A percentile compares a stretch with the other conserved stretches of the same genome.
Conservation (phyloP, 2,113 vertebrate genomes). For the Thalassoma bifasciatum region DNA sequence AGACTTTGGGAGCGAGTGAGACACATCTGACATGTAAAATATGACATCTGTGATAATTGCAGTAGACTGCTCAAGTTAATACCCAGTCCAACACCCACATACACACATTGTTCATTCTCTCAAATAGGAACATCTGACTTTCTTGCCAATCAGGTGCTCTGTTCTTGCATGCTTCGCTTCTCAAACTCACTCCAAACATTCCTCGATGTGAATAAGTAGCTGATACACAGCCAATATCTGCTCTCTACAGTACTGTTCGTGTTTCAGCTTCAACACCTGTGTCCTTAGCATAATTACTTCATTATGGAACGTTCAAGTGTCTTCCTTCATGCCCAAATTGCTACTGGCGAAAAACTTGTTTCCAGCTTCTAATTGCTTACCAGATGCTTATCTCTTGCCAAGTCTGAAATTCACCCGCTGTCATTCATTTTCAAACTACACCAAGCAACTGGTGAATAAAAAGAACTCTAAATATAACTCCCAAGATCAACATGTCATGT, state of each 20-base stretch:
- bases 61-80: background rate
- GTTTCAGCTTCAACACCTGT: slow-evolving; percentile 58
- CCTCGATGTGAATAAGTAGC: slow-evolving; percentile 45
- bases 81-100: background rate
- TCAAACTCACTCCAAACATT: slow-evolving; percentile 51
- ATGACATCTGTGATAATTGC: background rate
- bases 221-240: slow-evolving; percentile 62
- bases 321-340: slow-evolving; percentile 37
- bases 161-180: slow-evolving; percentile 47
- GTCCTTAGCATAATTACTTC: slow-evolving; percentile 46
- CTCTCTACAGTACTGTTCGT: slow-evolving; percentile 37
- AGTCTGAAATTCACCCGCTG: background rate
- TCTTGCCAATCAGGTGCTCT: slow-evolving; percentile 45
- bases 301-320: slow-evolving; percentile 47
- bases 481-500: background rate
- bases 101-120: slow-evolving; percentile 7
- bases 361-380: slow-evolving; percentile 21
- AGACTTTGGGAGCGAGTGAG: background rate
- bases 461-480: background rate
- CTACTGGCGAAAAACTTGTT: slow-evolving; percentile 28
- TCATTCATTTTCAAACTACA: slow-evolving; percentile 2
- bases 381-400: background rate
- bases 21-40: background rate
- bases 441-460: background rate
- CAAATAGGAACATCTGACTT: slow-evolving; percentile 26